Evolutionary conservation across 2,113 vertebrate genomes (phyloP).

Genomic region (Serinus canaria): DNA sequence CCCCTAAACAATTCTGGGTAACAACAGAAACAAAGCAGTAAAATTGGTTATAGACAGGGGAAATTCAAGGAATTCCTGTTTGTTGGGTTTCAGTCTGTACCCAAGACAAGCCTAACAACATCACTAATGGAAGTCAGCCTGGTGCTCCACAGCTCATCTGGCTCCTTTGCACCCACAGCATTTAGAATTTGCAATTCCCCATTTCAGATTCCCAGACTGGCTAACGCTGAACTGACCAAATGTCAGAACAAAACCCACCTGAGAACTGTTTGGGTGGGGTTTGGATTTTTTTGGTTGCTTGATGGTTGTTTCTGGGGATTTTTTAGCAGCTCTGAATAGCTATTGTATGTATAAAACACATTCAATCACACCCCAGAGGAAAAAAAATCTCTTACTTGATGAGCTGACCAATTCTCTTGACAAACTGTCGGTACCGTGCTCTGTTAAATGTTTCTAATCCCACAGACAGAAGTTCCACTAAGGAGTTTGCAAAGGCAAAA

Average conservation of each 20-base stretch:
- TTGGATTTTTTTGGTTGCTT: background rate
- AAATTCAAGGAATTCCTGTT: background rate
- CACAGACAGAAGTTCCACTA: constrained; percentile 87
- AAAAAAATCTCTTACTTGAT: constrained; percentile 80
- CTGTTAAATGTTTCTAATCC: constrained; percentile 95
- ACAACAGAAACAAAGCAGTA: background rate
- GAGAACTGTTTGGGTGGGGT: background rate
- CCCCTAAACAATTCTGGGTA: background rate
- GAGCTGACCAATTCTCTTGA: constrained; percentile 92
- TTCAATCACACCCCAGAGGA: background rate
- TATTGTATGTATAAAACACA: background rate
- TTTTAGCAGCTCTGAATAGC: background rate
- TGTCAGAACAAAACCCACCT: background rate
- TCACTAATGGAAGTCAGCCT: background rate
- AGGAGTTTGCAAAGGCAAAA: constrained; percentile 91
- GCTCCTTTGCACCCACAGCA: background rate
- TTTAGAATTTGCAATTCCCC: background rate
- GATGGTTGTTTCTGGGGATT: accelerated
- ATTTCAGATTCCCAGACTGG: background rate
- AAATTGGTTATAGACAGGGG: accelerated
- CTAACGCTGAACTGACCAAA: background rate
- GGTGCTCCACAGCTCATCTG: background rate
- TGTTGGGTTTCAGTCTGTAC: background rate
- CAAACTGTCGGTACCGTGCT: constrained; percentile 91
- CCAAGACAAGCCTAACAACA: background rate